phyloP scores from a whole-genome alignment of 1,140 invertebrate genomes.

The Megalopta genalis region DNA sequence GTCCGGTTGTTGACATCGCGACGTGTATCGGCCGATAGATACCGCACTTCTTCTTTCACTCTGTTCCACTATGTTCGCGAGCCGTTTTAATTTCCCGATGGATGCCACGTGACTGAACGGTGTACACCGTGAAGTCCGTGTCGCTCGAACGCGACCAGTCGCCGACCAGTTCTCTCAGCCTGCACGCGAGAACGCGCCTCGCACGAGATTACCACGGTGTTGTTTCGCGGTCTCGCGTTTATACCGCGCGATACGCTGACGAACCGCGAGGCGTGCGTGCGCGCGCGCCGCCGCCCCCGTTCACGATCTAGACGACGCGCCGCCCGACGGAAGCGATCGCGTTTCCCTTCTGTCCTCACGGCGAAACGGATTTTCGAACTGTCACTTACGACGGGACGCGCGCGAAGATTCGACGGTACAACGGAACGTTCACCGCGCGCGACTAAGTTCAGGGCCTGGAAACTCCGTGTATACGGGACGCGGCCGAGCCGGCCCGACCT shows the following conservation, averaged over 20 bases:
- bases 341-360: not conserved
- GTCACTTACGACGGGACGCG: conserved; percentile 53
- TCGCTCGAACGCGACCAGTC: conserved; percentile 30
- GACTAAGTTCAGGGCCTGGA: conserved; percentile 58
- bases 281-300: not conserved
- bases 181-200: conserved; percentile 29
- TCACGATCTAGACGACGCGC: not conserved
- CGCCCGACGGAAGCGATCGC: not conserved
- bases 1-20: conserved; percentile 42
- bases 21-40: conserved; percentile 14
- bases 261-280: not conserved
- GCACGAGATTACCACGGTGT: conserved; percentile 2
- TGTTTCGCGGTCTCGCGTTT: conserved; percentile 6
- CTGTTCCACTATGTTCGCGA: too few relatives aligned
- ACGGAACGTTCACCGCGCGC: conserved; percentile 63
- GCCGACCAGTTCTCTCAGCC: conserved; percentile 21
- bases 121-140: conserved; percentile 36
- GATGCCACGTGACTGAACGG: conserved; percentile 38
- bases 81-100: conserved; percentile 23
- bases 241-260: not conserved
- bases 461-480: conserved; percentile 38
- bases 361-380: conserved; percentile 43
- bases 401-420: conserved; percentile 57
- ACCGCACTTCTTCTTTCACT: not conserved
- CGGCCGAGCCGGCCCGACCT: conserved; percentile 6